phyloP scores from a whole-genome alignment of 2,113 vertebrate species.

The Loxodonta africana region DNA sequence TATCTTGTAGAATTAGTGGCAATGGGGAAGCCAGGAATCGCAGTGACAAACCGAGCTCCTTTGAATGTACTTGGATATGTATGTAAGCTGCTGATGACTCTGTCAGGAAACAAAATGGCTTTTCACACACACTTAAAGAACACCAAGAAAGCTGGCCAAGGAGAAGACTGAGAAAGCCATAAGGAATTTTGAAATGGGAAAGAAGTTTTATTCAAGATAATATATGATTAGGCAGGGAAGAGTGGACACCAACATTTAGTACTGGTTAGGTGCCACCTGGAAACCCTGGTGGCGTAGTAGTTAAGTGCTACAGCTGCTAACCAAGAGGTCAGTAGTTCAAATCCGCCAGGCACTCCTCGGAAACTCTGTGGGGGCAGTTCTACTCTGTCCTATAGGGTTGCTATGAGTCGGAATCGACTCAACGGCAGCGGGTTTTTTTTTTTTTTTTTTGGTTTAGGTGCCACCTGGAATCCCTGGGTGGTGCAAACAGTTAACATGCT shows the following conservation, averaged over 20 bases:
- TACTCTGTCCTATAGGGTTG: no score
- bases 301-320: no score
- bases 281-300: no score
- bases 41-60: not conserved
- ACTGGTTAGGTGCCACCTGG: no score
- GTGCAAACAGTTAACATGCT: not conserved
- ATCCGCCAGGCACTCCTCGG: no score
- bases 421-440: no score
- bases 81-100: conserved; percentile 9
- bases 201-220: conserved; percentile 2
- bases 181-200: conserved; percentile 14
- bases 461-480: not conserved
- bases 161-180: conserved; percentile 14
- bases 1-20: conserved; percentile 36
- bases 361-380: no score
- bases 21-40: not conserved
- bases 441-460: not conserved
- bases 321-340: not conserved
- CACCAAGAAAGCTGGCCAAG: conserved; percentile 39
- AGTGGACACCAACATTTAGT: not conserved
- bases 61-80: not conserved
- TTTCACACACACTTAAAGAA: not conserved
- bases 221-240: not conserved
- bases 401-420: no score
- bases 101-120: not conserved